These are phyloP conservation scores for Actenoides hombroni DNA, from an alignment of 2,113 vertebrate species.

Conservation along the genomic window DNA sequence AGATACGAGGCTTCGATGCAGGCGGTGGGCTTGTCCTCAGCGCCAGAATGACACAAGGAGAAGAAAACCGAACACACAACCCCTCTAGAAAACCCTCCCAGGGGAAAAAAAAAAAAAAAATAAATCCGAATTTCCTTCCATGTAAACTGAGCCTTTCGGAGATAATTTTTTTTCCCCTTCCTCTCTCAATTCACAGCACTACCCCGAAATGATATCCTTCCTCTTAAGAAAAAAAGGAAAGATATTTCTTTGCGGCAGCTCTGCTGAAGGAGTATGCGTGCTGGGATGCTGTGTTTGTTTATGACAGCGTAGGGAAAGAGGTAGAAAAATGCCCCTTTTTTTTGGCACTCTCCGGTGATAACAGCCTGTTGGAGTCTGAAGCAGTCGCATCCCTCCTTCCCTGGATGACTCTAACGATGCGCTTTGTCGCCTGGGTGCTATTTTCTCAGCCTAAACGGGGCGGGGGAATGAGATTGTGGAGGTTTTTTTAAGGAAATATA, in stretches of 20 bases:
- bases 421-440: neutral
- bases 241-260: neutral
- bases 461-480: accelerated
- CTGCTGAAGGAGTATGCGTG: neutral
- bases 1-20: neutral
- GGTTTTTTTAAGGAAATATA: neutral
- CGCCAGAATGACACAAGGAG: neutral
- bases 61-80: neutral
- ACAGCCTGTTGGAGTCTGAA: neutral
- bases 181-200: neutral
- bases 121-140: neutral
- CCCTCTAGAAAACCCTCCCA: neutral
- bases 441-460: neutral
- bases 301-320: neutral
- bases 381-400: neutral
- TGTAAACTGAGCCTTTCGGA: neutral
- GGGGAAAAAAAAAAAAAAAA: neutral
- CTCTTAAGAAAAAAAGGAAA: neutral
- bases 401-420: neutral
- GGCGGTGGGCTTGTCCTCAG: neutral
- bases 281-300: neutral
- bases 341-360: neutral
- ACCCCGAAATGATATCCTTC: accelerated
- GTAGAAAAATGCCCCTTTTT: neutral
- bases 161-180: neutral